Evolutionary conservation across 1,140 invertebrate species (phyloP).

Genomic region (Anthonomus grandis): DNA sequence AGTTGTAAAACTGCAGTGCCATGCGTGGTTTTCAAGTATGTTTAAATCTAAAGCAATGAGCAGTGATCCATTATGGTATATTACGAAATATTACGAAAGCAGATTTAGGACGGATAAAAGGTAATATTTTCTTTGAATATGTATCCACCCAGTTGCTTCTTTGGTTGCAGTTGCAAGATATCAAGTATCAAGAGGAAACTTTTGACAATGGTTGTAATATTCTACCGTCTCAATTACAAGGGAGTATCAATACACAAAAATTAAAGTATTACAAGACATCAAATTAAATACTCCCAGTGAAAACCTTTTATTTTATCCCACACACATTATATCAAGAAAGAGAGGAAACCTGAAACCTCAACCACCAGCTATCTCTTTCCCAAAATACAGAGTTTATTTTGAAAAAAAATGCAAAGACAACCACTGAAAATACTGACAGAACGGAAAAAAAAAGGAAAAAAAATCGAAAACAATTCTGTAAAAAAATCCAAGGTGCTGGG

Average conservation of each 20-base stretch:
- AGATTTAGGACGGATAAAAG: conserved; percentile 45
- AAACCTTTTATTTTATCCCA: neutral
- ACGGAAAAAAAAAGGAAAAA: no score
- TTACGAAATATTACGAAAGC: conserved; percentile 41
- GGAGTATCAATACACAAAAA: neutral
- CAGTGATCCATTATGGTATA: conserved; percentile 37
- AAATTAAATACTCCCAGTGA: neutral
- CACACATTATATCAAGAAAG: neutral
- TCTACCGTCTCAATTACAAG: neutral
- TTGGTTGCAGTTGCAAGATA: conserved; percentile 33
- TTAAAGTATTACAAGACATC: neutral
- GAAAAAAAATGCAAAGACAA: neutral
- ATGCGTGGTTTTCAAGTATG: conserved; percentile 17
- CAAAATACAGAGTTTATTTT: conserved; percentile 6
- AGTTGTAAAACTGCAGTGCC: conserved; percentile 28
- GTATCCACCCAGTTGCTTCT: no score
- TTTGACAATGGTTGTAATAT: neutral
- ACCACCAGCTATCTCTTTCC: neutral
- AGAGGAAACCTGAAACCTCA: neutral
- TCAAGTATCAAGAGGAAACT: neutral
- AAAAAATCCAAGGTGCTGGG: conserved; percentile 3
- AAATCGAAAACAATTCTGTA: neutral
- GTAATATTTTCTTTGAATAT: no score
- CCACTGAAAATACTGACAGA: neutral
- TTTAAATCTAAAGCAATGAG: conserved; percentile 30